Percentiles rank a stretch among this genome's conserved stretches.
Conservation (phyloP, 2,113 vertebrate species). For the Trinectes maculatus region DNA sequence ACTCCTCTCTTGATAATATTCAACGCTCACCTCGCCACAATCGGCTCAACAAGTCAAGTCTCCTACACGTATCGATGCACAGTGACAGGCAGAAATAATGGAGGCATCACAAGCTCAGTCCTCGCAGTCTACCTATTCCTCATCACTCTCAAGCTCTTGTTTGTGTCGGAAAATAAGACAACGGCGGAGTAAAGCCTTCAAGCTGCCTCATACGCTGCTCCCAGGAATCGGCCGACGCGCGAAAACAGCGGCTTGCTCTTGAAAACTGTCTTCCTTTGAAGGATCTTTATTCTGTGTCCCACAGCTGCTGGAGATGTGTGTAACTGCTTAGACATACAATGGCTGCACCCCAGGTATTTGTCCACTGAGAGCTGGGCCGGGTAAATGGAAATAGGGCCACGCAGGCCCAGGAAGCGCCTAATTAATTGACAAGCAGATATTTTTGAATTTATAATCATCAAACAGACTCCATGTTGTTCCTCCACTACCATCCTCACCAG, state of each 20-base stretch:
- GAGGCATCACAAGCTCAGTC: conserved; percentile 56
- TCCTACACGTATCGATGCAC: conserved; percentile 2
- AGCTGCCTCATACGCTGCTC: conserved; percentile 44
- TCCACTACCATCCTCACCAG: conserved; percentile 56
- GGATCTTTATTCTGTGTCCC: conserved; percentile 61
- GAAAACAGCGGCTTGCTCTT: conserved; percentile 55
- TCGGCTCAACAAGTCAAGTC: conserved; percentile 35
- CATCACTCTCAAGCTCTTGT: conserved; percentile 40
- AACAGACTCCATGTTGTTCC: conserved; percentile 74
- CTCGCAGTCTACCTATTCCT: conserved; percentile 36
- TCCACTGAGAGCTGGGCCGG: conserved; percentile 56
- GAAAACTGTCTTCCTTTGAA: conserved; percentile 70
- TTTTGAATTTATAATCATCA: conserved; percentile 78
- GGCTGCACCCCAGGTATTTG: conserved; percentile 63
- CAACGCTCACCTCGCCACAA: conserved; percentile 1
- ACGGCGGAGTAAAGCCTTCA: conserved; percentile 47
- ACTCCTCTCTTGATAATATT: conserved; percentile 2
- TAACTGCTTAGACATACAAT: conserved; percentile 67
- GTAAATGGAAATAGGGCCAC: conserved; percentile 59
- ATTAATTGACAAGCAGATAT: conserved; percentile 79
- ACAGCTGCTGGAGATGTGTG: conserved; percentile 50
- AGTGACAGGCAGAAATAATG: conserved; percentile 44
- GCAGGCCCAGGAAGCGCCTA: conserved; percentile 67
- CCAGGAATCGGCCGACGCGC: conserved; percentile 44
- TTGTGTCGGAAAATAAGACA: conserved; percentile 47